A percentile compares a stretch with the other conserved stretches of the same genome.
phyloP scores from a whole-genome alignment of 2,113 vertebrate species.

The Microtus richardsoni region DNA sequence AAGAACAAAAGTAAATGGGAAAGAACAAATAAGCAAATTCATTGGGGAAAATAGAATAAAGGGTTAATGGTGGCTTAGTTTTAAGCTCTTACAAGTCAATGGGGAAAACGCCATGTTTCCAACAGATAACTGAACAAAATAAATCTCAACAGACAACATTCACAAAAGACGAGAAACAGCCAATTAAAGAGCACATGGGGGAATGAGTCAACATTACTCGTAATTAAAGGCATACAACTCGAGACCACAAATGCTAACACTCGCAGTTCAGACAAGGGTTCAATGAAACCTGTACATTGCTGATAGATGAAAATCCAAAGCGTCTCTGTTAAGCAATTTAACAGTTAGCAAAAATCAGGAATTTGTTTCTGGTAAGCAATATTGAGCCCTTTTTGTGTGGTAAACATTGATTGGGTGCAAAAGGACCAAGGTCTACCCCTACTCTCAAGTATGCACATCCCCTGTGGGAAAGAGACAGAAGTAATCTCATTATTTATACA shows the following conservation, averaged over 20 bases:
- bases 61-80: conserved; percentile 50
- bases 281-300: conserved; percentile 23
- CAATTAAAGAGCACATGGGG: conserved; percentile 70
- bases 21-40: conserved; percentile 6
- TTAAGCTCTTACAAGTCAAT: conserved; percentile 51
- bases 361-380: conserved; percentile 13
- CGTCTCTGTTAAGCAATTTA: background rate
- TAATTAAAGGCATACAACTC: conserved; percentile 70
- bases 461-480: background rate
- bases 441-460: background rate
- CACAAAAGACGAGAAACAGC: conserved; percentile 61
- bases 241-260: conserved; percentile 66
- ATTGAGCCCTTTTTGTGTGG: background rate
- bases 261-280: conserved; percentile 28
- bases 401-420: background rate
- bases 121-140: conserved; percentile 63
- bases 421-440: background rate
- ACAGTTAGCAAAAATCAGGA: conserved; percentile 20
- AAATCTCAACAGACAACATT: conserved; percentile 54
- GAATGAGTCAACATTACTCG: conserved; percentile 67
- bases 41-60: conserved; percentile 47
- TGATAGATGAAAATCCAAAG: conserved; percentile 42
- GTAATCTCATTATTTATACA: background rate
- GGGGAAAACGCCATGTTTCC: conserved; percentile 34
- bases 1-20: conserved; percentile 55